Conservation (phyloP, 2,888 invertebrate genomes). For the Perithous albicinctus region DNA sequence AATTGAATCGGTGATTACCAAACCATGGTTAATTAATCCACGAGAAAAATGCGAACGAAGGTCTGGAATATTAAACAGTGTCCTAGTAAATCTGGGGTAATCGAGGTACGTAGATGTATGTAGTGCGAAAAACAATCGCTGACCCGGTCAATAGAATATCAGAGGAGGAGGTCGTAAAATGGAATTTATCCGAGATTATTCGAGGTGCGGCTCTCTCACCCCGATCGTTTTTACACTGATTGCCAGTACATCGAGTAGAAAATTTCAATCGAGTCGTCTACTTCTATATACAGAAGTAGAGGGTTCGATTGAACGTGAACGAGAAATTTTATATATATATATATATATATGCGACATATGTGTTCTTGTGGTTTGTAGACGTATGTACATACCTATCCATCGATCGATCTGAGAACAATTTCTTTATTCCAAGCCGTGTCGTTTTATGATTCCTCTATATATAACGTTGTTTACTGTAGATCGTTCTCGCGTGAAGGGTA, state of each 20-base stretch:
- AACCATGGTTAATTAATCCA: not conserved
- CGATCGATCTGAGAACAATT: conserved; percentile 39
- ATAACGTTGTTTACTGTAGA: not conserved
- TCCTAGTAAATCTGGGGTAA: not conserved
- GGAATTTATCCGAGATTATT: conserved; percentile 55
- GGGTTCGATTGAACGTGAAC: no score
- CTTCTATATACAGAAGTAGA: not conserved
- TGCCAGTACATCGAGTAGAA: conserved; percentile 57
- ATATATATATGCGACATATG: not conserved
- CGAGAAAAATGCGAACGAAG: not conserved
- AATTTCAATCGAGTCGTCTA: conserved; percentile 59
- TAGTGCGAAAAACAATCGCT: conserved; percentile 6
- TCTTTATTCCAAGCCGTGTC: conserved; percentile 26
- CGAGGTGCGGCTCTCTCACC: conserved; percentile 46
- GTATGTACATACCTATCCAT: conserved; percentile 10
- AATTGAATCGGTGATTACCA: not conserved
- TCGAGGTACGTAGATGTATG: not conserved
- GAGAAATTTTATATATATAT: no score
- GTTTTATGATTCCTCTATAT: not conserved
- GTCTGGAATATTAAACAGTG: not conserved
- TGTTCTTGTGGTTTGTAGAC: not conserved
- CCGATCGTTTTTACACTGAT: conserved; percentile 53
- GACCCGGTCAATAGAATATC: conserved; percentile 35
- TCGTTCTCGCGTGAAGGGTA: not conserved
- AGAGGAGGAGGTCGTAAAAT: conserved; percentile 41